Percentiles rank a stretch among this genome's conserved stretches.
phyloP scores from a whole-genome alignment of 2,113 vertebrate genomes.

The Formicarius rufipectus region DNA sequence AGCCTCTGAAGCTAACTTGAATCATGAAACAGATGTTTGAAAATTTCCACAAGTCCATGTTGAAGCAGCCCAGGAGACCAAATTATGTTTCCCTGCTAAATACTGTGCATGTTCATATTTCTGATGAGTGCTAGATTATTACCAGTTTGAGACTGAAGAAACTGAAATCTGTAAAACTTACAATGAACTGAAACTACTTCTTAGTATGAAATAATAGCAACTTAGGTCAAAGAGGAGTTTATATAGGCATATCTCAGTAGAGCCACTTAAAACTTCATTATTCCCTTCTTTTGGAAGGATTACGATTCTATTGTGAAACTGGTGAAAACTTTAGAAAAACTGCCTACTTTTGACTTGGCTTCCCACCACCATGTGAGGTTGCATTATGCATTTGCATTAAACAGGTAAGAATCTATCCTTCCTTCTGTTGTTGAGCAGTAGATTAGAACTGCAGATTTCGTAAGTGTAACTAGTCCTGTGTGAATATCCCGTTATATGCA shows the following conservation, averaged over 20 bases:
- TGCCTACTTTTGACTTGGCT: slow-evolving; percentile 95
- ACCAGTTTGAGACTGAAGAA: not conserved
- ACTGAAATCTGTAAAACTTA: not conserved
- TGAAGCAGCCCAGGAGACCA: not conserved
- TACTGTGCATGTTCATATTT: not conserved
- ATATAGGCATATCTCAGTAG: not conserved
- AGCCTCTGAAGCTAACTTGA: not conserved
- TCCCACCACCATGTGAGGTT: slow-evolving; percentile 94
- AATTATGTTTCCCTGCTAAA: not conserved
- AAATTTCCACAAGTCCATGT: not conserved
- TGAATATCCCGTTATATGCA: not conserved
- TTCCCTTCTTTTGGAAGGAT: slow-evolving; percentile 80
- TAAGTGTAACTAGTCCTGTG: not conserved
- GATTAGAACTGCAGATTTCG: not conserved
- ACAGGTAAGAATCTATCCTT: slow-evolving; percentile 81
- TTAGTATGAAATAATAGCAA: not conserved
- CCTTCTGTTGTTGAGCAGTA: not conserved
- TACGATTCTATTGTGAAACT: slow-evolving; percentile 95
- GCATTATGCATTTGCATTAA: slow-evolving; percentile 96
- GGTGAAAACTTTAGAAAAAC: slow-evolving; percentile 93
- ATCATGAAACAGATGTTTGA: not conserved
- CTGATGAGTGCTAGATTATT: not conserved
- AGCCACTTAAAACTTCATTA: slow-evolving; percentile 11
- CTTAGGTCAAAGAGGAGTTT: not conserved
- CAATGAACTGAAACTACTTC: not conserved